Evolutionary conservation across 92 coral and sea anemone species (phyloP), one percentile per base, ranked within the genome.

Genomic region (Metridium senile): DNA sequence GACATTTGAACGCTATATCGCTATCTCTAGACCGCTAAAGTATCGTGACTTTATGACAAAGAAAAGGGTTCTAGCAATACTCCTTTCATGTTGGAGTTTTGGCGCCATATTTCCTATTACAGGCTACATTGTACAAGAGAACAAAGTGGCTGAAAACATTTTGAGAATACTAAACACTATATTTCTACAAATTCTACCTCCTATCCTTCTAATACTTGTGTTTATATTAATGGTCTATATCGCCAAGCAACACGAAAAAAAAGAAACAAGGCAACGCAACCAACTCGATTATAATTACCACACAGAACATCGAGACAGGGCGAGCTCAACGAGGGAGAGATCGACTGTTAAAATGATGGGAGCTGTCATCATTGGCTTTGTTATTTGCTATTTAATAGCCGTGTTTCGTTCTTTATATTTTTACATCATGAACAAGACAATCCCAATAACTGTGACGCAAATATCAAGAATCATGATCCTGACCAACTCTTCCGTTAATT

Each of bases 1-100:
- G 79, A 79, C 93, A n/a, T 49, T 89, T 22, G 97, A 91, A 68
- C 86, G 97, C 18, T 91, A 84, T 58, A 56, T 85, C 35, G 97
- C 93, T 1, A 79, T 91, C 23, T 75, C 88, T 27, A 58, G 70
- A 52, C 93, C 97, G 16, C 78, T 91, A 64, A 66, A 63, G 69
- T 72, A 72, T 28, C 76, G 45, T 2, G 63, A 47, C 70, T 59
- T 74, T 19, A 74, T 62, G 79, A 74, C 69, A 13, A 62, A 74
- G 32, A 72, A 23, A 31, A 54, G 65, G 19, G 74, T 68, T 19
- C 27, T 58, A 16, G 7, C 51, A 19, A 78, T 78, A 30, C 53
- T 78, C 11, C 19, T 33, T 17, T 30, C 69, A 31, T 54, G 75
- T 11, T 78, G 83, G 74, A 33, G 58, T 29, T 31, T 70, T 59